phyloP scores from a whole-genome alignment of 2,888 invertebrate genomes.

The Epicampocera succincta region DNA sequence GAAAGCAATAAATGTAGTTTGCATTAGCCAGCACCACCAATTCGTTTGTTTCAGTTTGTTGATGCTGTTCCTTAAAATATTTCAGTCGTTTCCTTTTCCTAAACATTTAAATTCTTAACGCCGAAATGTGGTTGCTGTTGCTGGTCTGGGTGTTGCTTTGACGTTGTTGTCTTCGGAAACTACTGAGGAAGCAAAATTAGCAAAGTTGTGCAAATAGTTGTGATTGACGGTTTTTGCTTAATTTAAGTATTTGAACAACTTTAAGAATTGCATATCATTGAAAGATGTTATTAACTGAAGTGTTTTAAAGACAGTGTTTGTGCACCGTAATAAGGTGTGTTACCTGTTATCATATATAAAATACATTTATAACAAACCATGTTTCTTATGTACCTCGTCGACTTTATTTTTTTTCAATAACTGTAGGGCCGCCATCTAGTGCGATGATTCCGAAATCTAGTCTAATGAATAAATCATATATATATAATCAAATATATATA shows the following conservation, averaged over 20 bases:
- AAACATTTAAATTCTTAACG: slow-evolving; percentile 45
- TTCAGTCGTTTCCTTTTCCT: slow-evolving; percentile 26
- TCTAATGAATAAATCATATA: too few relatives aligned
- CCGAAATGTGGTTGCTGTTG: not conserved
- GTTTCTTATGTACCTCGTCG: too few relatives aligned
- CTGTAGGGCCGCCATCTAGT: too few relatives aligned
- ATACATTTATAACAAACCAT: too few relatives aligned
- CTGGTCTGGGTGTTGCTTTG: not conserved
- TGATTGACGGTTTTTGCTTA: slow-evolving; percentile 10
- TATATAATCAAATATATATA: too few relatives aligned
- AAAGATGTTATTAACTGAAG: not conserved
- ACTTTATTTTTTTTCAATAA: too few relatives aligned
- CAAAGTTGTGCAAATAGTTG: slow-evolving; percentile 21
- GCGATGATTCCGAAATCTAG: too few relatives aligned
- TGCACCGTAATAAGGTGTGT: too few relatives aligned
- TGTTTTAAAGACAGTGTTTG: too few relatives aligned
- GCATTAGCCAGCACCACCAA: slow-evolving; percentile 13
- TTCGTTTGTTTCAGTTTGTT: slow-evolving; percentile 13
- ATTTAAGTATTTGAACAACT: not conserved
- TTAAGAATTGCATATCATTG: not conserved
- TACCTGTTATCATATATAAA: too few relatives aligned
- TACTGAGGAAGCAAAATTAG: slow-evolving; percentile 13
- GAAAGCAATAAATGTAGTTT: slow-evolving; percentile 40
- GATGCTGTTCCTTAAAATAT: slow-evolving; percentile 28
- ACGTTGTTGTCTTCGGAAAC: not conserved